Conservation (phyloP, 2,113 vertebrate genomes). For the Gymnogyps californianus region DNA sequence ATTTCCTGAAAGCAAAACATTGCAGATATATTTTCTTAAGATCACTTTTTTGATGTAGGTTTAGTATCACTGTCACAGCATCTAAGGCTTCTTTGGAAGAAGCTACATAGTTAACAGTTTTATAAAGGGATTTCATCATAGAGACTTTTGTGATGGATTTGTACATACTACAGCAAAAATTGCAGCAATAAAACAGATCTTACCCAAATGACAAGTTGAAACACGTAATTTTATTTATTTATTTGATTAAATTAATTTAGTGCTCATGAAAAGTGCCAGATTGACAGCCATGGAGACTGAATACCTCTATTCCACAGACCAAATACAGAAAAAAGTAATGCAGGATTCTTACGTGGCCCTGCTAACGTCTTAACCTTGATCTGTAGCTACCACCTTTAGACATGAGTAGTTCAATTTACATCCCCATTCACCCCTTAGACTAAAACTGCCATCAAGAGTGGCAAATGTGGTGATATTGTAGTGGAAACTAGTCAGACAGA, state of each 20-base stretch:
- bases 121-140: not conserved
- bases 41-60: not conserved
- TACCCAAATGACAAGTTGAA: conserved; percentile 21
- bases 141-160: conserved; percentile 46
- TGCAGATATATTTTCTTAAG: conserved; percentile 15
- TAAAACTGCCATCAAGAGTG: not conserved
- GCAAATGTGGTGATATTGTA: not conserved
- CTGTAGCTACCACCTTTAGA: not conserved
- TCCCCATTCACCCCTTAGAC: not conserved
- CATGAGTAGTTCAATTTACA: not conserved
- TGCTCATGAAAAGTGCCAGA: not conserved
- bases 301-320: not conserved
- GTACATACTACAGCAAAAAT: conserved; percentile 14
- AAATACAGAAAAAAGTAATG: not conserved
- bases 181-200: conserved; percentile 34
- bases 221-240: not conserved
- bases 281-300: not conserved
- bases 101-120: not conserved
- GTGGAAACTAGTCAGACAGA: not conserved
- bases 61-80: conserved; percentile 6
- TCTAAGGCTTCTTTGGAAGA: not conserved
- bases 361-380: not conserved
- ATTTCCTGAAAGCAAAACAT: conserved; percentile 7
- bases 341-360: not conserved
- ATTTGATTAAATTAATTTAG: conserved; percentile 16